Conservation (phyloP, 2,888 invertebrate species). For the Drosophila koepferae region DNA sequence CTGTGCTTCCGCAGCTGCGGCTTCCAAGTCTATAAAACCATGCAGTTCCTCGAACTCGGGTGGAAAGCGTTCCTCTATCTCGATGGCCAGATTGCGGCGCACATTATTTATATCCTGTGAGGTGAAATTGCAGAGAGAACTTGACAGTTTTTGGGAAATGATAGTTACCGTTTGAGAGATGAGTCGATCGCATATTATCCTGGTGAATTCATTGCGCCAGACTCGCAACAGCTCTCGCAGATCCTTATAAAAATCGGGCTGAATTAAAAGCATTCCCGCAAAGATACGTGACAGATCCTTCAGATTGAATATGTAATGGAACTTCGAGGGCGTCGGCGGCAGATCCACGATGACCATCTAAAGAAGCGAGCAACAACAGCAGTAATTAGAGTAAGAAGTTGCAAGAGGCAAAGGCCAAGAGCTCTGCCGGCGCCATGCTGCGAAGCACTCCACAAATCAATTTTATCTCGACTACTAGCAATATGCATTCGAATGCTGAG, state of each 20-base stretch:
- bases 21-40: slow-evolving; percentile 74
- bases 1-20: slow-evolving; percentile 60
- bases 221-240: slow-evolving; percentile 91
- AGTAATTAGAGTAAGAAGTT: slow-evolving; percentile 59
- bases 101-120: slow-evolving; percentile 89
- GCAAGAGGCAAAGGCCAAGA: slow-evolving; percentile 6
- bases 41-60: slow-evolving; percentile 74
- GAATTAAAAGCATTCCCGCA: slow-evolving; percentile 92
- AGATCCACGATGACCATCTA: slow-evolving; percentile 91
- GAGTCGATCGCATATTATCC: slow-evolving; percentile 95
- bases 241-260: slow-evolving; percentile 89
- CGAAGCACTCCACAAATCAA: slow-evolving; percentile 76
- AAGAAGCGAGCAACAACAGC: slow-evolving; percentile 44
- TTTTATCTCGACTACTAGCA: slow-evolving; percentile 77
- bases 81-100: slow-evolving; percentile 87
- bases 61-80: slow-evolving; percentile 86
- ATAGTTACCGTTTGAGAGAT: slow-evolving; percentile 87
- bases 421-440: slow-evolving; percentile 7
- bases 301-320: slow-evolving; percentile 97
- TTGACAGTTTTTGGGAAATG: background rate
- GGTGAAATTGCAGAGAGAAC: no score
- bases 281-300: slow-evolving; percentile 94
- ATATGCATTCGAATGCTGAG: slow-evolving; percentile 75
- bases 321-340: slow-evolving; percentile 96
- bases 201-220: slow-evolving; percentile 95